Evolutionary conservation across 2,888 invertebrate genomes (phyloP), one percentile per base, ranked within the genome.

Genomic region (Scaptomyza cyrtandrae): DNA sequence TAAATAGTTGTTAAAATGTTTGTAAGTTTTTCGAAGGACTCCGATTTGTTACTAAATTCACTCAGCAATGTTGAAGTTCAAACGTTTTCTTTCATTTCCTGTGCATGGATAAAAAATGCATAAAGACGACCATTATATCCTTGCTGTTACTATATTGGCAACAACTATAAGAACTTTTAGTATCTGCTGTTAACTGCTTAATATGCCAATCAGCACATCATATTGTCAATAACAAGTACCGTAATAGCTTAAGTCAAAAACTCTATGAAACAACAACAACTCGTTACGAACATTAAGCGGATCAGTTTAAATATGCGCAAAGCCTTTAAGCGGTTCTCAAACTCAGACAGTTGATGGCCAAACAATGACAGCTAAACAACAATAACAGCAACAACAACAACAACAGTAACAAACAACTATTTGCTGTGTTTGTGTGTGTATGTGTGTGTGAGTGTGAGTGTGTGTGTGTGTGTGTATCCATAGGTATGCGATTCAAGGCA

Each of bases 401-500:
- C 24, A 52, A 48, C 13, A 16, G 13, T 24, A n/a, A 19, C n/a
- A 54, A 62, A 61, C 46, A 71, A 76, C 78, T 68, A 86, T 86
- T 86, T 75, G 60, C 27, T 48, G 48, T 50, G 35, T 35, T 24
- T 27, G 39, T 43, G 44, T 44, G 27, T 45, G 24, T 33, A 31
- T 39, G n/a, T 39, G 11, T 24, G 29, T 37, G 13, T 13, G 33
- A 14, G 29, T 37, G 13, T 13, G 33, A n/a, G 44, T 44, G 27
- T 45, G 24, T 33, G 31, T 39, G n/a, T 39, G 11, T 24, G 29
- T 37, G 13, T 13, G 33, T 14, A 46, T 73, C 62, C 71, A 67
- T 75, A 87, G 82, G 78, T 86, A 84, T 83, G 85, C 65, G 80
- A 74, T 81, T 77, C 69, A 46, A 73, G 88, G 77, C 84, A 88